These are phyloP conservation scores for Apamea monoglypha DNA, from an alignment of 2,888 invertebrate species.

Conservation along the genomic window DNA sequence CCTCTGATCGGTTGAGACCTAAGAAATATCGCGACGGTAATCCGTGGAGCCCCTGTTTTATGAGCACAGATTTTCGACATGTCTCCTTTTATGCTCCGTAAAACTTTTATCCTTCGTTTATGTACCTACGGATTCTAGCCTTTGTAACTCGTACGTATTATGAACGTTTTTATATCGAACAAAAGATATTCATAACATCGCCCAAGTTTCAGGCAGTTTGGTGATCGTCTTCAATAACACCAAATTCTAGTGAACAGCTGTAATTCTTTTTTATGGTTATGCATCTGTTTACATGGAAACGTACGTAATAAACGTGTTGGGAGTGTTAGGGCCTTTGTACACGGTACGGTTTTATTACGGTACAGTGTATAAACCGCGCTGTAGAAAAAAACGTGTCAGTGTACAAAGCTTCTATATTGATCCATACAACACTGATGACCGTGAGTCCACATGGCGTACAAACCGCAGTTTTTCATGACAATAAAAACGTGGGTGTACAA, in stretches of 20 bases:
- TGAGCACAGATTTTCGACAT: conserved; percentile 82
- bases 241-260: conserved; percentile 54
- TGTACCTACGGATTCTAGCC: conserved; percentile 72
- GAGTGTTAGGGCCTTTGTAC: not conserved
- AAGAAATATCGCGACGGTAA: conserved; percentile 63
- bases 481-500: too few species aligned
- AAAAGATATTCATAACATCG: conserved; percentile 66
- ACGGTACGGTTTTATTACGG: not conserved
- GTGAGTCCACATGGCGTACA: too few species aligned
- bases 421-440: too few species aligned
- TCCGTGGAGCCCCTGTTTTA: conserved; percentile 76
- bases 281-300: conserved; percentile 27
- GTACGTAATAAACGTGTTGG: conserved; percentile 7
- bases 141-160: conserved; percentile 72
- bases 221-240: conserved; percentile 66
- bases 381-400: not conserved
- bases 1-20: too few species aligned
- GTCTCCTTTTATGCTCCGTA: conserved; percentile 83
- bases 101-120: conserved; percentile 81
- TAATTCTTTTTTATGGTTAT: conserved; percentile 55
- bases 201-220: conserved; percentile 57
- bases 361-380: too few species aligned
- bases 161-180: conserved; percentile 63
- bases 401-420: not conserved
- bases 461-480: too few species aligned